A percentile compares a stretch with the other conserved stretches of the same genome.
These are phyloP conservation scores for Drosophila rubida DNA, from an alignment of 2,888 invertebrate species.

Conservation along the genomic window DNA sequence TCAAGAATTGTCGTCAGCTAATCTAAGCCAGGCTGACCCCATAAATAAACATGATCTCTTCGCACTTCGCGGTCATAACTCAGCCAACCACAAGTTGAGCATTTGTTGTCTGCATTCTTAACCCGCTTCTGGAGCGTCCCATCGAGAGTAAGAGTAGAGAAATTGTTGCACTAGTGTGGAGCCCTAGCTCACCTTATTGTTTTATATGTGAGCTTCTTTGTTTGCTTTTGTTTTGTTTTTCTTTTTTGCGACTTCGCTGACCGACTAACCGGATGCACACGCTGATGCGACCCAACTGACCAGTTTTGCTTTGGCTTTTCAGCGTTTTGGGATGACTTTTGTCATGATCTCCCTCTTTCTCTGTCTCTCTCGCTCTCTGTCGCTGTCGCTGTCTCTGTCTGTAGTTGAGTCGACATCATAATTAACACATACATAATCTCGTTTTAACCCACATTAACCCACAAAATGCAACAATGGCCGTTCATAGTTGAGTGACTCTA, in stretches of 20 bases:
- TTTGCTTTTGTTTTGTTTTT: not conserved
- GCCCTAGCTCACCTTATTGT: not conserved
- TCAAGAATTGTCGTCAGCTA: not conserved
- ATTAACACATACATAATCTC: conserved; percentile 25
- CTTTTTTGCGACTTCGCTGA: conserved; percentile 1
- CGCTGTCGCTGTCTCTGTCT: no score
- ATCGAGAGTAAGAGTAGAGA: conserved; percentile 5
- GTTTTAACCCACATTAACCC: conserved; percentile 33
- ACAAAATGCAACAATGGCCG: conserved; percentile 15
- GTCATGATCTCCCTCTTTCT: conserved; percentile 5
- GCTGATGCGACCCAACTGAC: conserved; percentile 13
- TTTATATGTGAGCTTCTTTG: no score
- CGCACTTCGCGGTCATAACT: not conserved
- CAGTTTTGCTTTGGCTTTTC: not conserved
- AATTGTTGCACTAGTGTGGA: conserved; percentile 3
- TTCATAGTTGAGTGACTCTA: conserved; percentile 44
- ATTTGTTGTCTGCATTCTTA: not conserved
- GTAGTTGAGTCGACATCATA: conserved; percentile 22
- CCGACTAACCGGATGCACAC: conserved; percentile 34
- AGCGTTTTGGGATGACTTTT: not conserved
- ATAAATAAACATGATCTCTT: not conserved
- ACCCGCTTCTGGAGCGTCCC: not conserved
- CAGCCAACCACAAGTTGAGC: not conserved
- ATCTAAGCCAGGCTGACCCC: not conserved
- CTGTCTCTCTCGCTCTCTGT: no score